Conservation (phyloP, 2,888 invertebrate genomes). For the Drosophila neonasuta region DNA sequence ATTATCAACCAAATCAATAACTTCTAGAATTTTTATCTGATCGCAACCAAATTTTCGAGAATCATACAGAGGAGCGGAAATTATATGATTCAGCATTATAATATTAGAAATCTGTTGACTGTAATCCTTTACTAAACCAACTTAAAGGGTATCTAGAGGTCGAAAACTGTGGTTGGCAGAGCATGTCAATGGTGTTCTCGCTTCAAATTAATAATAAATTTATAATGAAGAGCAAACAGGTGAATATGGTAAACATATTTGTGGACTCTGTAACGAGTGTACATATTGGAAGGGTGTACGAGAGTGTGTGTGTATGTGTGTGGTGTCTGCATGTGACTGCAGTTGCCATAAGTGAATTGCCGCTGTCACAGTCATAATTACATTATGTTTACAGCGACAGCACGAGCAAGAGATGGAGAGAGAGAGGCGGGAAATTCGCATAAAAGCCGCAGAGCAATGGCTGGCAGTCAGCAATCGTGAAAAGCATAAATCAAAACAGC, state of each 20-base stretch:
- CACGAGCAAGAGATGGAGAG: neutral
- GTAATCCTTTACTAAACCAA: too few relatives aligned
- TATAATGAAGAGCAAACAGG: conserved; percentile 26
- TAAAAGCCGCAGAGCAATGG: conserved; percentile 34
- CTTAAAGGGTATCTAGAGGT: neutral
- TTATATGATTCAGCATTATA: too few relatives aligned
- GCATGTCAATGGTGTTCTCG: neutral
- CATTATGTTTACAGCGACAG: conserved; percentile 45
- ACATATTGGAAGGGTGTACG: too few relatives aligned
- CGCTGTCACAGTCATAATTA: conserved; percentile 56
- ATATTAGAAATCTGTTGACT: too few relatives aligned
- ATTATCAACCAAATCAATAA: too few relatives aligned
- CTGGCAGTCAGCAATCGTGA: conserved; percentile 50
- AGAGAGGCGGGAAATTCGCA: neutral
- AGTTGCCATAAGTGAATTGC: conserved; percentile 56
- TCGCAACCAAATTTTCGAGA: too few relatives aligned
- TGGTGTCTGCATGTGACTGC: conserved; percentile 24
- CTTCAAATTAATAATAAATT: conserved; percentile 25
- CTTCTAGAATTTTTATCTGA: too few relatives aligned
- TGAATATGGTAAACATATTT: conserved; percentile 24
- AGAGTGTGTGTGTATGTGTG: neutral
- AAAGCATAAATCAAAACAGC: conserved; percentile 55
- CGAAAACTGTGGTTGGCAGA: neutral
- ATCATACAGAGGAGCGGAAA: too few relatives aligned
- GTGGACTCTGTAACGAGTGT: conserved; percentile 8